phyloP scores from a whole-genome alignment of 1,140 invertebrate species.

The Cherax quadricarinatus region DNA sequence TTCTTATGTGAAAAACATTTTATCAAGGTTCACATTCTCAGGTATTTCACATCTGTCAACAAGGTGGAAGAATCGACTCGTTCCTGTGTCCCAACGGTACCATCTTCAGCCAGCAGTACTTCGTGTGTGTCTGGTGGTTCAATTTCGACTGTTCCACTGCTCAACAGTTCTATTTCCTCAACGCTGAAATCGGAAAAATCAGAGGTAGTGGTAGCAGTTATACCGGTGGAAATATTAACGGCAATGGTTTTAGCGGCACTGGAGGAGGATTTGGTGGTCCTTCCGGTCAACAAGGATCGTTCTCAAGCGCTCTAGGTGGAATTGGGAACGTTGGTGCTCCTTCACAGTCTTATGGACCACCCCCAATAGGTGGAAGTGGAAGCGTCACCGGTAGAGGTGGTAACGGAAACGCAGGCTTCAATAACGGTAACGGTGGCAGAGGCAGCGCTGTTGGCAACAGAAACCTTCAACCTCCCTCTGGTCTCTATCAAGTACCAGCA shows the following conservation, averaged over 20 bases:
- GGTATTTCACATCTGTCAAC: slow-evolving; percentile 77
- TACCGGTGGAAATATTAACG: slow-evolving; percentile 43
- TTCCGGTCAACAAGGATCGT: neutral
- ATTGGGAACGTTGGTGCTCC: slow-evolving; percentile 12
- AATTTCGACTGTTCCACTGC: slow-evolving; percentile 75
- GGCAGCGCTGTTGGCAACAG: slow-evolving; percentile 29
- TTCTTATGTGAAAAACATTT: too few relatives aligned
- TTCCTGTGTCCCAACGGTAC: slow-evolving; percentile 78
- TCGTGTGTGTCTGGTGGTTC: slow-evolving; percentile 77
- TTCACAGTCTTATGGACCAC: neutral
- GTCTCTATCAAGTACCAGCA: slow-evolving; percentile 17
- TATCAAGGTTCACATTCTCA: slow-evolving; percentile 27
- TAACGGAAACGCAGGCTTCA: neutral
- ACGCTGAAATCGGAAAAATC: slow-evolving; percentile 72
- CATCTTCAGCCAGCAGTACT: slow-evolving; percentile 76
- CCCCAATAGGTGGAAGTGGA: neutral
- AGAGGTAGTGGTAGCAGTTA: slow-evolving; percentile 42
- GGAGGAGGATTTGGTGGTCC: slow-evolving; percentile 22
- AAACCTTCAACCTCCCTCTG: slow-evolving; percentile 22
- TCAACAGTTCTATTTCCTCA: slow-evolving; percentile 77
- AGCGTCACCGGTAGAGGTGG: neutral
- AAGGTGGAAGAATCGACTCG: slow-evolving; percentile 74
- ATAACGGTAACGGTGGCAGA: slow-evolving; percentile 1
- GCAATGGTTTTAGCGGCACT: neutral
- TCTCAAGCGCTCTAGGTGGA: neutral